phyloP scores from a whole-genome alignment of 2,113 vertebrate species.

The Tragelaphus imberbis region DNA sequence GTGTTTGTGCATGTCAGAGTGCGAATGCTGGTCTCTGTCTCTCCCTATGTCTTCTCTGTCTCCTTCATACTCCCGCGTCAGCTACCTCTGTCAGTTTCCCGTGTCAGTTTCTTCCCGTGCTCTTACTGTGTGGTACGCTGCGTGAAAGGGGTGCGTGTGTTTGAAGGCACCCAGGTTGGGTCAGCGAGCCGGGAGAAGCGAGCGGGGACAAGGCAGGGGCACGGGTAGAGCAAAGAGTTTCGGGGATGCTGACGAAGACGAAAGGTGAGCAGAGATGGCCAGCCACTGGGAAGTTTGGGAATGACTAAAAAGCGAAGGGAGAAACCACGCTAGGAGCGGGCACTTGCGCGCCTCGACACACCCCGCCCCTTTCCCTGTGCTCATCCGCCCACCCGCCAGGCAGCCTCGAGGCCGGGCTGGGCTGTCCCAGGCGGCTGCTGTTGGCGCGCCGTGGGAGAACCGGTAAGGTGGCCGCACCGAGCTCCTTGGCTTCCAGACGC shows the following conservation, averaged over 20 bases:
- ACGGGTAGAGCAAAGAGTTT: constrained; percentile 46
- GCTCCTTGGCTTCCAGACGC: background rate
- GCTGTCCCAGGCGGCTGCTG: constrained; percentile 51
- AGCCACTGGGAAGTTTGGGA: constrained; percentile 46
- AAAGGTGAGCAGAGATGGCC: constrained; percentile 23
- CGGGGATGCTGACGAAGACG: background rate
- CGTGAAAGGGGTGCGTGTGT: background rate
- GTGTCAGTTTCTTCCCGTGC: constrained; percentile 10
- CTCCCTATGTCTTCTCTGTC: background rate
- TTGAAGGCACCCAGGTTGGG: background rate
- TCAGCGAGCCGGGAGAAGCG: background rate
- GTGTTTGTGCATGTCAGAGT: background rate
- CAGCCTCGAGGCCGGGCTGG: background rate
- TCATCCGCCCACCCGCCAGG: background rate
- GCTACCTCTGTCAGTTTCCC: background rate
- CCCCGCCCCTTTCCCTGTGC: constrained; percentile 28
- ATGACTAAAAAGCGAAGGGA: constrained; percentile 5
- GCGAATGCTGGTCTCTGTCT: constrained; percentile 3
- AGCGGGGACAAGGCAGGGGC: background rate
- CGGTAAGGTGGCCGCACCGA: background rate
- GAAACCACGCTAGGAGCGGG: background rate
- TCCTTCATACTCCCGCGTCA: background rate
- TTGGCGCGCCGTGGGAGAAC: background rate
- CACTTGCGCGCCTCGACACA: background rate
- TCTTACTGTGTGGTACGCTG: background rate